Evolutionary conservation across 2,888 invertebrate genomes (phyloP), one percentile per base, ranked within the genome.

Genomic region (Rhabditoides inermis): DNA sequence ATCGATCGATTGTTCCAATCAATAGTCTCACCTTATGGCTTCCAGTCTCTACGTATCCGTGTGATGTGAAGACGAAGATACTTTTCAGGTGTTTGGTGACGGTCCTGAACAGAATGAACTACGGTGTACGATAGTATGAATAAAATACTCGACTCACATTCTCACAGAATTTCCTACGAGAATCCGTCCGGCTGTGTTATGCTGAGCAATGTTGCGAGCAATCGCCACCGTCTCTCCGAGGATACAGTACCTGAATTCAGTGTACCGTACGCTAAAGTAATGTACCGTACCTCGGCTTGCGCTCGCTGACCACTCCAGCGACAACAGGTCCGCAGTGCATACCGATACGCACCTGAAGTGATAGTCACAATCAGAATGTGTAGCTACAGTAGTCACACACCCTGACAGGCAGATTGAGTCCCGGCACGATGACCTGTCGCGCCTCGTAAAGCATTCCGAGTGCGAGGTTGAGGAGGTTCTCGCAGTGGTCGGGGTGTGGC

Each of bases 401-500:
- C 54, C 68, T 36, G 2, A 72, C 60, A 10, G 56, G 62, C 27
- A 67, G 57, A n/a, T 68, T 58, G 26, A 72, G 42, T 40, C 59
- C 58, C 10, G 72, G 72, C 2, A 70, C 68, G 6, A 32, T 42
- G 25, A 72, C 73, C 45, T 71, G 60, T 41, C 55, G 56, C 4
- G 77, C 71, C 48, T 71, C 74, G 35, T 63, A 57, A 5, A 77
- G 45, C 69, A 78, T 72, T 28, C 71, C 76, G 36, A 78, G 45
- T 2, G 77, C 76, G 44, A 78, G 58, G 49, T 76, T 70, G 23
- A 76, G 62, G 22, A 75, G 69, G 27, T 60, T 58, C 41, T 72
- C 68, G 12, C 75, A 77, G 45, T 78, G 77, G 30, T 65, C 61
- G 23, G 56, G 60, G 32, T 58, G 63, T 1, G 57, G 55, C 37